A percentile compares a stretch with the other conserved stretches of the same genome.
Evolutionary conservation across 2,113 vertebrate genomes (phyloP).

Genomic region (Pithys albifrons): DNA sequence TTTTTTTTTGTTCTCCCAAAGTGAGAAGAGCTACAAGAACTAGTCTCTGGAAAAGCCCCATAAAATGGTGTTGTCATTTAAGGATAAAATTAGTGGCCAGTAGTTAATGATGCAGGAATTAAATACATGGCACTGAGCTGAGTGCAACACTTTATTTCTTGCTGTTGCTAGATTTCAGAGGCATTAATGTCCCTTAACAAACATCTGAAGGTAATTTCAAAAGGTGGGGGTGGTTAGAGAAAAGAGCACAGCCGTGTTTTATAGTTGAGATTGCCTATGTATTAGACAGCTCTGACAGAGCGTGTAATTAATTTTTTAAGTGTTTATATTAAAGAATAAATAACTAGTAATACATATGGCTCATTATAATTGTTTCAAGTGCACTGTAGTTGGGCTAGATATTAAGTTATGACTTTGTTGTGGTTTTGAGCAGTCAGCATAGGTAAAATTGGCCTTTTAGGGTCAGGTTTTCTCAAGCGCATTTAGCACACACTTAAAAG

Average conservation of each 20-base stretch:
- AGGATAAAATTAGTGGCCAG: constrained; percentile 30
- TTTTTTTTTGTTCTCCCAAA: not conserved
- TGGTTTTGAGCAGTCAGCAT: not conserved
- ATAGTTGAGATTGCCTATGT: constrained; percentile 44
- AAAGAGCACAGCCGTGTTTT: constrained; percentile 12
- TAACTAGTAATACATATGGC: constrained; percentile 24
- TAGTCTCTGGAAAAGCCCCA: constrained; percentile 1
- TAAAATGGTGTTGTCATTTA: not conserved
- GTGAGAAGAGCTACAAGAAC: not conserved
- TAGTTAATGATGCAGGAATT: constrained; percentile 42
- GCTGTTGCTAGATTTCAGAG: constrained; percentile 30
- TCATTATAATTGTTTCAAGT: constrained; percentile 16
- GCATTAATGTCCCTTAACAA: constrained; percentile 52
- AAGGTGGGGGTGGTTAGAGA: constrained; percentile 30
- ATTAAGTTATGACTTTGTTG: not conserved
- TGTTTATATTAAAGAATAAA: constrained; percentile 61
- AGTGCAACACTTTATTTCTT: not conserved
- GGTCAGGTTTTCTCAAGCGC: not conserved
- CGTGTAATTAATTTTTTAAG: constrained; percentile 73
- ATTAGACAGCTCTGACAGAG: constrained; percentile 65
- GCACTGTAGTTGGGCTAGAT: not conserved
- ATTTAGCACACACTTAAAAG: not conserved
- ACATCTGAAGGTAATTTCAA: constrained; percentile 60
- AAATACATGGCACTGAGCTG: constrained; percentile 8
- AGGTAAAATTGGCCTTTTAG: not conserved